Percentiles rank a stretch among this genome's conserved stretches.
Conservation (phyloP, 2,797 vertebrate genomes). For the Lepus oiostolus region DNA sequence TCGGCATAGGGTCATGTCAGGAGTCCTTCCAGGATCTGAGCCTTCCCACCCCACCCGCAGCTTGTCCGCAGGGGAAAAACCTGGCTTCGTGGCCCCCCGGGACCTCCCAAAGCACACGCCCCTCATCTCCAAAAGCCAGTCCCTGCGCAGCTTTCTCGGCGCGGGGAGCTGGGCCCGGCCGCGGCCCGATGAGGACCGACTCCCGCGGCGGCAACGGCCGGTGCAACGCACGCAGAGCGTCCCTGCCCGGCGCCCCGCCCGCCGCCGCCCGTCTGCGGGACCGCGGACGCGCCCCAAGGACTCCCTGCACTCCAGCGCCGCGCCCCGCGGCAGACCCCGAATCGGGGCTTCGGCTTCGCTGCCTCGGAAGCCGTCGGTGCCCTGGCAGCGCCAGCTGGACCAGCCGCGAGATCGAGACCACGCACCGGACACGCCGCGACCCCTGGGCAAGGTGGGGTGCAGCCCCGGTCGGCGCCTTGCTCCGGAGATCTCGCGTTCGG, state of each 20-base stretch:
- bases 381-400: constrained; percentile 86
- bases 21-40: neutral
- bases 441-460: constrained; percentile 84
- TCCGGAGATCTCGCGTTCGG: no score
- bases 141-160: constrained; percentile 85
- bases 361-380: constrained; percentile 86
- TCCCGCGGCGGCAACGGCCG: neutral
- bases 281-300: constrained; percentile 57
- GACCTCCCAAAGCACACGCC: constrained; percentile 93
- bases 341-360: constrained; percentile 73
- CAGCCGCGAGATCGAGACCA: constrained; percentile 68
- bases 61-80: constrained; percentile 87
- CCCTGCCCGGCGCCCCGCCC: constrained; percentile 87
- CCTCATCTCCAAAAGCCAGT: constrained; percentile 90
- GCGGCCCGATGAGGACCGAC: neutral
- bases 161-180: constrained; percentile 61
- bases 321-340: constrained; percentile 66
- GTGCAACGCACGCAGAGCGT: constrained; percentile 94
- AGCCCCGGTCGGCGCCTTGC: neutral
- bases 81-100: constrained; percentile 91
- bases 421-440: constrained; percentile 66
- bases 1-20: neutral
- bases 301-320: neutral
- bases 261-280: constrained; percentile 70
- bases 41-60: constrained; percentile 57